Evolutionary conservation across 2,113 vertebrate species (phyloP), one percentile per base, ranked within the genome.

Genomic region (Tamias sibiricus): DNA sequence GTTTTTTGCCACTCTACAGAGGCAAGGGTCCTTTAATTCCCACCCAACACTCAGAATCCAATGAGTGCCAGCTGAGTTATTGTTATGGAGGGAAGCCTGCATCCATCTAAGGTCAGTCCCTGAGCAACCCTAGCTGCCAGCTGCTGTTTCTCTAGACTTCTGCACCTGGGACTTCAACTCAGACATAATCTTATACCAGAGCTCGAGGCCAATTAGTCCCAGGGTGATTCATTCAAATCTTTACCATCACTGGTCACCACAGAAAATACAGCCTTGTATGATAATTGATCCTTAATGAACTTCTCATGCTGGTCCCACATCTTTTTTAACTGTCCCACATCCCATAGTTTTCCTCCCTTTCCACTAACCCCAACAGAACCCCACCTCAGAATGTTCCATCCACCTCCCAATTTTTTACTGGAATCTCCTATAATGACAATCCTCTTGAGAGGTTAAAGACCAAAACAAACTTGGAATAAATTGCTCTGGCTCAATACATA

Each of bases 81-180:
- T 87, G 49, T 83, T 52, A 76, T 9, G 35, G 64, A 64, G 69
- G 69, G 64, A 91, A 62, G 24, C 42, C 77, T 40, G 75, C 81
- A 92, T 90, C 80, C 75, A 97, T 83, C 80, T 44, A 87, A 92
- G 66, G 62, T 82, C 57, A 49, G 14, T 47, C 59, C 13, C 87
- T 72, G 90, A 96, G 92, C 92, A 97, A 71, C 1, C 6, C 20
- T 14, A 32, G 49, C 44, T 95, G 52, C 81, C 96, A 96, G 81
- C 93, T 97, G 94, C 37, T 57, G 9, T 77, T 80, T 96, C 90
- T 82, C 79, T 79, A 95, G 92, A 82, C 30, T 26, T 84, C 72
- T 86, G 85, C 76, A 95, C 68, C 88, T 91, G 85, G 88, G 35
- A 52, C 17, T 85, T 81, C 91, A 96, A 80, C 77, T 87, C 57